These are phyloP conservation scores for Manis crassicaudata DNA, from an alignment of 2,797 vertebrate species.

Conservation along the genomic window DNA sequence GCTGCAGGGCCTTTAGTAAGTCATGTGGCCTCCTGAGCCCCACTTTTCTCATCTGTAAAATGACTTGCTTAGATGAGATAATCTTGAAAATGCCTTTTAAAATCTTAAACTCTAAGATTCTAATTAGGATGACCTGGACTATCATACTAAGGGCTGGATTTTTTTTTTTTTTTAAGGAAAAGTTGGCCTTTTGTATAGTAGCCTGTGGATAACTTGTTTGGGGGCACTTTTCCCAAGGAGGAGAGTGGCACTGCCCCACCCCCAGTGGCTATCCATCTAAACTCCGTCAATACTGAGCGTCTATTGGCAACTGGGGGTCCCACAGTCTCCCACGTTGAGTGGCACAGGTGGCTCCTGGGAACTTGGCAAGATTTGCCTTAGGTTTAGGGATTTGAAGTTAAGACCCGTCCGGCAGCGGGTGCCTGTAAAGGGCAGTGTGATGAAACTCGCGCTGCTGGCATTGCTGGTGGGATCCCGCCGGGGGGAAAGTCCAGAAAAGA, in stretches of 20 bases:
- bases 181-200: not conserved
- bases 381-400: not conserved
- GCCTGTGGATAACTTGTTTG: not conserved
- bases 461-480: not conserved
- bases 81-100: not conserved
- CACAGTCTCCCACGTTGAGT: not conserved
- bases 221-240: conserved; percentile 14
- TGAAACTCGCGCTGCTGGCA: not conserved
- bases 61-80: not conserved
- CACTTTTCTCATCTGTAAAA: not conserved
- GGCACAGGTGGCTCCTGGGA: not conserved
- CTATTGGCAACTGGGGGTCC: not conserved
- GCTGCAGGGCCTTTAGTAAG: not conserved
- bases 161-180: not conserved
- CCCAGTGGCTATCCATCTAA: not conserved
- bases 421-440: not conserved
- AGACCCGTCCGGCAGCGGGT: not conserved
- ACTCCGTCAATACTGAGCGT: not conserved
- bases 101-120: not conserved
- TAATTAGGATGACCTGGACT: not conserved
- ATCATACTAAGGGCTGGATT: not conserved
- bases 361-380: not conserved
- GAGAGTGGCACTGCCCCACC: not conserved
- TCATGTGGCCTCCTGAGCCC: not conserved
- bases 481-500: not conserved